These are phyloP conservation scores for Formica exsecta DNA, from an alignment of 1,140 invertebrate genomes.

Conservation along the genomic window DNA sequence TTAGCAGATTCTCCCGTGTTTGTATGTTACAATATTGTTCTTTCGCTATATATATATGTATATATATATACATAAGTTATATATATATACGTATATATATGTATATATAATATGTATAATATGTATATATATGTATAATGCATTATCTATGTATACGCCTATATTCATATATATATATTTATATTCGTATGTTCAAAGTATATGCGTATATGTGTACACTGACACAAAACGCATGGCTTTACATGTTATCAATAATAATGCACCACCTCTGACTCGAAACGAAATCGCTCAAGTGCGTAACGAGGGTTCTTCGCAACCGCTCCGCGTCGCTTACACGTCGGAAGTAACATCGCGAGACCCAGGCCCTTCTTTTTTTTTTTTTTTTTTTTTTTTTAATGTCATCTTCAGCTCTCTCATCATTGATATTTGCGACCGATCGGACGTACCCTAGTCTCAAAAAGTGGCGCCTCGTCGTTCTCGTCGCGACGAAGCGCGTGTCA, in stretches of 20 bases:
- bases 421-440: slow-evolving; percentile 2
- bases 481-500: slow-evolving; percentile 38
- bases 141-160: slow-evolving; percentile 65
- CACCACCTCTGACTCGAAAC: slow-evolving; percentile 44
- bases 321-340: slow-evolving; percentile 28
- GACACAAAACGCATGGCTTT: slow-evolving; percentile 54
- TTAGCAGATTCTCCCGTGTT: slow-evolving; percentile 76
- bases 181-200: slow-evolving; percentile 69
- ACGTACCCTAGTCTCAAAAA: not conserved
- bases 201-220: slow-evolving; percentile 42
- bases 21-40: slow-evolving; percentile 80
- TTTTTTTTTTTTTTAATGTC: too few species aligned
- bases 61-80: slow-evolving; percentile 60
- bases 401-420: not conserved
- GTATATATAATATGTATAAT: slow-evolving; percentile 55
- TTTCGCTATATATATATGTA: slow-evolving; percentile 71
- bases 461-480: slow-evolving; percentile 18
- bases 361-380: not conserved
- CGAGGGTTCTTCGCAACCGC: slow-evolving; percentile 59
- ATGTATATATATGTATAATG: slow-evolving; percentile 62
- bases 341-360: slow-evolving; percentile 39
- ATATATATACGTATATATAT: slow-evolving; percentile 64
- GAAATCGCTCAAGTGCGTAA: slow-evolving; percentile 58
- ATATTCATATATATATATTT: slow-evolving; percentile 73
- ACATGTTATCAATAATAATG: slow-evolving; percentile 56